phyloP scores from a whole-genome alignment of 2,888 invertebrate species.

The Pollenia amentaria region DNA sequence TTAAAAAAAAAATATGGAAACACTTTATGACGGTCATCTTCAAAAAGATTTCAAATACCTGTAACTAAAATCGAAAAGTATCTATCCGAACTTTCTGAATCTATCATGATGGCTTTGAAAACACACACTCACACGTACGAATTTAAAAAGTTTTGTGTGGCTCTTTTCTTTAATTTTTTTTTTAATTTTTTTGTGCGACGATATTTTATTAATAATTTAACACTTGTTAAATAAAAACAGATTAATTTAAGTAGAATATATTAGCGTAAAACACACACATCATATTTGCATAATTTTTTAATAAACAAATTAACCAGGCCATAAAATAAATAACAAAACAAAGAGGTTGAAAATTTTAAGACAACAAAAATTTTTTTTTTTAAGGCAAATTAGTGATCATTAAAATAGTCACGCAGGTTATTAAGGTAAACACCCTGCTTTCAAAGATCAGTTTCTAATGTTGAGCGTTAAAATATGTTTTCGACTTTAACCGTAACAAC shows the following conservation, averaged over 20 bases:
- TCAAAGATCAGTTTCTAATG: too few species aligned
- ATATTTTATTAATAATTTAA: slow-evolving; percentile 68
- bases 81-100: background rate
- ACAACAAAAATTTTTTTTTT: background rate
- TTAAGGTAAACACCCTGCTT: too few species aligned
- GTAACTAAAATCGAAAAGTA: background rate
- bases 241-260: slow-evolving; percentile 66
- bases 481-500: too few species aligned
- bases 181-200: slow-evolving; percentile 3
- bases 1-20: slow-evolving; percentile 36
- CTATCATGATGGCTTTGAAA: background rate
- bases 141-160: background rate
- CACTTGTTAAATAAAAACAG: slow-evolving; percentile 69
- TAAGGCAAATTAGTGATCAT: background rate
- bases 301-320: slow-evolving; percentile 62
- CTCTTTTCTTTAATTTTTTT: background rate
- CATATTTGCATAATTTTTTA: slow-evolving; percentile 54
- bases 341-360: background rate
- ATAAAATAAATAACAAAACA: slow-evolving; percentile 38
- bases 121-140: too few species aligned
- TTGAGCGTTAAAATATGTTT: too few species aligned
- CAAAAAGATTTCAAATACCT: slow-evolving; percentile 22
- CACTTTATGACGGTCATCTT: slow-evolving; percentile 10
- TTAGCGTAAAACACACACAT: slow-evolving; percentile 42
- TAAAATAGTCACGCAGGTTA: too few species aligned